Evolutionary conservation across 2,888 invertebrate species (phyloP).

Genomic region (Bembecia ichneumoniformis): DNA sequence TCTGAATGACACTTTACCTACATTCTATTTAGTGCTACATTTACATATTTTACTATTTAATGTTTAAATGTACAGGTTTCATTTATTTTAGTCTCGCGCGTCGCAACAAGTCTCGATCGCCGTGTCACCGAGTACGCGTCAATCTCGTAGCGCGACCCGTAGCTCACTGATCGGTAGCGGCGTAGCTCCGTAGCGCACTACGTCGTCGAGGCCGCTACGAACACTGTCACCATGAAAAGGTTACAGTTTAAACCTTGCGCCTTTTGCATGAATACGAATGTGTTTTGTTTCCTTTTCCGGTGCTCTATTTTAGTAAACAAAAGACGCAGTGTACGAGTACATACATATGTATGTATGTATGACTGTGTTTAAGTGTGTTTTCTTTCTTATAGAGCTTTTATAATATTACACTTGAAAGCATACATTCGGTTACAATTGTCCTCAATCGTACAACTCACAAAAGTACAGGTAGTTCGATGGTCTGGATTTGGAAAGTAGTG

Average conservation of each 20-base stretch:
- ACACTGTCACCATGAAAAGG: constrained; percentile 45
- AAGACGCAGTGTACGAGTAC: constrained; percentile 11
- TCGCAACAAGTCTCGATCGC: constrained; percentile 26
- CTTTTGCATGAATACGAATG: constrained; percentile 59
- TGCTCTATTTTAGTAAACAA: constrained; percentile 52
- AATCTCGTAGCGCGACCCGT: constrained; percentile 32
- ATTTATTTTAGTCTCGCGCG: constrained; percentile 14
- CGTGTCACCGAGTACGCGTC: constrained; percentile 21
- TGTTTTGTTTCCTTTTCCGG: constrained; percentile 44
- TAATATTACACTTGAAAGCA: too few relatives aligned
- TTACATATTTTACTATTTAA: too few relatives aligned
- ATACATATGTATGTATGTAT: too few relatives aligned
- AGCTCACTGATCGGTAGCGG: constrained; percentile 22
- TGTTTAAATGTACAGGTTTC: too few relatives aligned
- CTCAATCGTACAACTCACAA: too few relatives aligned
- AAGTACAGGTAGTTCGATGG: too few relatives aligned
- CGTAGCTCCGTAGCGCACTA: constrained; percentile 17
- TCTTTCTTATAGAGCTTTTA: too few relatives aligned
- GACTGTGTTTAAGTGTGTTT: too few relatives aligned
- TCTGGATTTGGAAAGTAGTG: too few relatives aligned
- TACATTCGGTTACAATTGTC: too few relatives aligned
- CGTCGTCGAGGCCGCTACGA: constrained; percentile 18
- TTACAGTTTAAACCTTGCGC: constrained; percentile 58
- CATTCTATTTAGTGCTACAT: too few relatives aligned
- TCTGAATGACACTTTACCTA: not conserved